Base-by-base conservation (phyloP, 2,113 vertebrate species). In the Heptranchias perlo region DNA sequence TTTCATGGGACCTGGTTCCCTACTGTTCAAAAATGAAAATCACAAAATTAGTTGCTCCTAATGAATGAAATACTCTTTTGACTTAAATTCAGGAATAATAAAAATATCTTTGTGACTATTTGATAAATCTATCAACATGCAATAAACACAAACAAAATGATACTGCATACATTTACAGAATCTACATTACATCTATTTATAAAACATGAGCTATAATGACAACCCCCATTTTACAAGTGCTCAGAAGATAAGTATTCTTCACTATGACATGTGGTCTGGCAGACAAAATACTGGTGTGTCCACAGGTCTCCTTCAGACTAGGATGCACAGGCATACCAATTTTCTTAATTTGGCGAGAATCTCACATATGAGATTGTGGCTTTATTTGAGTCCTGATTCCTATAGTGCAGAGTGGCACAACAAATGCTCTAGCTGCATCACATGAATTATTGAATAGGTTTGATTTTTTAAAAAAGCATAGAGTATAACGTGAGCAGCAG, bases 1-100 rank as follows among this genome's bases (percentile, higher is more conserved):
- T 96, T 98, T 98, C 96, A 98, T 97, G 58, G 98, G 96, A 3
- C 97, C 98, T 7, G 96, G 25, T 0, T 1, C 1, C 13, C 0
- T 4, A 69, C 44, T 95, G n/a, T 23, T 65, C 47, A 52, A 52
- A 95, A 69, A 73, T 49, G 23, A 31, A 69, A 95, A 69, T 49
- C 23, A 73, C 44, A 52, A 35, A 69, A 95, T 95, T 31, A 69
- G 89, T 92, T 62, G 6, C 54, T 21, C 58, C 6, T 14, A 73
- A 69, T 69, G 69, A 67, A 47, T 49, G 21, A 47, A 44, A 67
- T 5, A 94, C 69, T 65, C 23, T 65, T 49, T 0, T 44, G 39
- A 28, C 31, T 54, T 92, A 62, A 64, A 65, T 28, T 94, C 62
- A 94, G 49, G 49, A 39, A 67, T 28, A 44, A n/a, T 35, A n/a